These are phyloP conservation scores for Byasa hedistus DNA, from an alignment of 2,888 invertebrate genomes.

Conservation along the genomic window DNA sequence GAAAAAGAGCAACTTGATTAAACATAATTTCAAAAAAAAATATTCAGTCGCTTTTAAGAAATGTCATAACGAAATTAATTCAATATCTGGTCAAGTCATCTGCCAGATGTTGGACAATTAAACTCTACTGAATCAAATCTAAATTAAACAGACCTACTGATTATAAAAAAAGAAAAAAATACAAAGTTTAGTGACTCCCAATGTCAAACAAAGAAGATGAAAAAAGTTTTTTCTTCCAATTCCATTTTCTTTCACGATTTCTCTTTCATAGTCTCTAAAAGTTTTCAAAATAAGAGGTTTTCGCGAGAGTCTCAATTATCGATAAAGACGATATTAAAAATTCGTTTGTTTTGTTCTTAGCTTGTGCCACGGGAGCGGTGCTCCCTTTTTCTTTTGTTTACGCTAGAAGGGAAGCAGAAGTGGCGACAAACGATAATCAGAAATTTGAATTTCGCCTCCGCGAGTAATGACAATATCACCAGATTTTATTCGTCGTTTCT, in stretches of 20 bases:
- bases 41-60: not conserved
- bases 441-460: slow-evolving; percentile 74
- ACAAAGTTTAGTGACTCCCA: slow-evolving; percentile 77
- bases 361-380: slow-evolving; percentile 66
- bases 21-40: no score
- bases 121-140: slow-evolving; percentile 64
- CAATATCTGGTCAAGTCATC: slow-evolving; percentile 62
- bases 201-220: slow-evolving; percentile 80
- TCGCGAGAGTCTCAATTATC: slow-evolving; percentile 79
- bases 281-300: slow-evolving; percentile 79
- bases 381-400: slow-evolving; percentile 77
- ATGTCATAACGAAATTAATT: slow-evolving; percentile 38
- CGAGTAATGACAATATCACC: slow-evolving; percentile 70
- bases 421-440: slow-evolving; percentile 73
- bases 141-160: slow-evolving; percentile 77
- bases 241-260: slow-evolving; percentile 76
- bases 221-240: slow-evolving; percentile 77
- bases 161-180: slow-evolving; percentile 48
- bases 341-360: slow-evolving; percentile 80
- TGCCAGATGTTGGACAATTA: slow-evolving; percentile 68
- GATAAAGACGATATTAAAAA: slow-evolving; percentile 80
- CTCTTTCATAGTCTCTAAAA: slow-evolving; percentile 77
- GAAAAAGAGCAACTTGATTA: not conserved
- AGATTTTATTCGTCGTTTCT: slow-evolving; percentile 72
- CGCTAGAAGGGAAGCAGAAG: slow-evolving; percentile 67